These are phyloP conservation scores for Shinisaurus crocodilurus DNA, from an alignment of 2,113 vertebrate species.

Conservation along the genomic window DNA sequence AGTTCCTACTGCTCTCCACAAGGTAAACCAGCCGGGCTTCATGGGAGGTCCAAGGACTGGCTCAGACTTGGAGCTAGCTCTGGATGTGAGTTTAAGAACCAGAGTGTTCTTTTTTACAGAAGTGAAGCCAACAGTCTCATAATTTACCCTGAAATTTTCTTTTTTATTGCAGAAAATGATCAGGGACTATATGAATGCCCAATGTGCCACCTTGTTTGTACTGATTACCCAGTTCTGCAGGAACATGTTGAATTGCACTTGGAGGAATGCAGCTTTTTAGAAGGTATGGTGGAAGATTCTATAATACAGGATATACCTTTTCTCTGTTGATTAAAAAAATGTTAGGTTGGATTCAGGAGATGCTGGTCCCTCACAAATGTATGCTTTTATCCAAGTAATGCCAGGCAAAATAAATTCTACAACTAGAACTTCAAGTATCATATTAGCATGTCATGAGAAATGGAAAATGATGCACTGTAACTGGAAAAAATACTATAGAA, in stretches of 20 bases:
- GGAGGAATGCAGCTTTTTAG: slow-evolving; percentile 73
- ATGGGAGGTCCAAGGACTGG: background rate
- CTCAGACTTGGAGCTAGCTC: background rate
- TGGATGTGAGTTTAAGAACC: background rate
- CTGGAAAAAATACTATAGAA: background rate
- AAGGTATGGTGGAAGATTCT: slow-evolving; percentile 67
- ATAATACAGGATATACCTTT: background rate
- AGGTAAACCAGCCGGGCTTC: background rate
- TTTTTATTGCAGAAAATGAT: slow-evolving; percentile 51
- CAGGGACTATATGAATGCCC: slow-evolving; percentile 84
- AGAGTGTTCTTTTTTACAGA: background rate
- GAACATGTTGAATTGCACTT: slow-evolving; percentile 92
- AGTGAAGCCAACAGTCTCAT: background rate
- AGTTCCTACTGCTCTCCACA: background rate
- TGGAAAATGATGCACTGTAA: background rate
- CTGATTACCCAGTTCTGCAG: slow-evolving; percentile 80
- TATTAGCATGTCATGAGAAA: background rate
- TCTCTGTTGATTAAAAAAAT: background rate
- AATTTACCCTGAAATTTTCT: slow-evolving; percentile 39
- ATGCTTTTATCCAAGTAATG: background rate
- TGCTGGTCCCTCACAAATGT: background rate
- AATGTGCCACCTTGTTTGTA: slow-evolving; percentile 85
- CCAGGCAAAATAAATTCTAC: background rate
- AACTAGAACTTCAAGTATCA: too few relatives aligned
- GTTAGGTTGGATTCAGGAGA: background rate